Base-by-base conservation (phyloP, 2,888 invertebrate genomes). In the Drosophila pullipes region DNA sequence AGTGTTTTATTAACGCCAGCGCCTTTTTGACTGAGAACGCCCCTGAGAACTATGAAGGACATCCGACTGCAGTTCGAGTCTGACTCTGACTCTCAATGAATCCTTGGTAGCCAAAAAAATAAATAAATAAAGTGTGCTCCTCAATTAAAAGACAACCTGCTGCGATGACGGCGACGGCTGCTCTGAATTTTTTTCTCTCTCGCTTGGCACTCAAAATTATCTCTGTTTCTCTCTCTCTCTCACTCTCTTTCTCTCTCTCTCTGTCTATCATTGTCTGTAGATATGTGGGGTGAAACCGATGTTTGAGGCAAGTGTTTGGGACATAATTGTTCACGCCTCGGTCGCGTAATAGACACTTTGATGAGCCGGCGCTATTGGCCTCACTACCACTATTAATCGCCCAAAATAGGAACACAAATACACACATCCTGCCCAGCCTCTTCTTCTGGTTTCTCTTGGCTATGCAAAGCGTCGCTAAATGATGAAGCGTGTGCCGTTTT, bases 241-340 rank as follows among this genome's bases (percentile, higher is more conserved):
- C 22, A 0, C 30, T 28, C 28, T n/a, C 31, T 31, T 10, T 22
- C 16, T 37, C 44, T 18, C 28, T n/a, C 44, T 1, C n/a, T 25
- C 33, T n/a, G n/a, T n/a, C 18, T n/a, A 28, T 3, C 22, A 41
- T 16, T 33, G 31, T 28, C 9, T 35, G 3, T 54, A 39, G 44
- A 9, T 25, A 25, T 25, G 13, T 35, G 58, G 50, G 76, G 81
- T 73, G 90, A 87, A 25, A 53, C 72, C 82, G 60, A 37, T 85
- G 76, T 84, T 84, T 86, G 85, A 82, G 74, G 77, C 81, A 82
- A 85, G 87, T 89, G 88, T 85, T 86, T 89, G 49, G 83, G 74
- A 70, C 71, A 75, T 83, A 87, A 86, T 86, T 90, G 89, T 87
- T 87, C 87, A 87, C 87, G 90, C 87, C 87, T 87, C 61, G 89